Evolutionary conservation across 1,140 invertebrate genomes (phyloP), one percentile per base, ranked within the genome.

Genomic region (Lepidurus couesii): DNA sequence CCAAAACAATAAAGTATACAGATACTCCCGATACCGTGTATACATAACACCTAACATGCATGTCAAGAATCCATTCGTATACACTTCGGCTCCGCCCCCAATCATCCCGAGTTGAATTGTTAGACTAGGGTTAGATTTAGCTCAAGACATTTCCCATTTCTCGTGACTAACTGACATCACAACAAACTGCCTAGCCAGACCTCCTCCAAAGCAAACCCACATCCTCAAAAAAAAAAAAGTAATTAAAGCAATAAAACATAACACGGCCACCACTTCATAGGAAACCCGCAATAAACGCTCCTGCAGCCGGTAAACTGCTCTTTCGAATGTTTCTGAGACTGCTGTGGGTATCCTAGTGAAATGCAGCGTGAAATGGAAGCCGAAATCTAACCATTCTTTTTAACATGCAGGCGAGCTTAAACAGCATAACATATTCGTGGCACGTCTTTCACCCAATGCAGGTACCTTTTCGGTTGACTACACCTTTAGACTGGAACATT

Each of bases 381-480:
- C 16, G 13, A 21, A 65, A 65, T 65, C 53, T 65, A n/a, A 16
- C 53, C n/a, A 11, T 65, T 11, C 7, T 65, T 65, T 10, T 65
- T n/a, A 65, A 13, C 53, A 65, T 65, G 53, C 53, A 65, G 53
- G 53, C 53, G 53, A 34, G 3, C n/a, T 21, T 65, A 65, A 65
- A 65, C 16, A 65, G 53, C 53, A 21, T 13, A 65, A 65, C 53
- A 16, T 65, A 65, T 65, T 65, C 53, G 0, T 5, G 16, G 53
- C 53, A 65, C 53, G 53, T 65, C 53, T 16, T 65, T 16, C 21
- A 65, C 53, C 53, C 8, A 65, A 65, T 65, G 53, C 53, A 65
- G 53, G 53, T 65, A 65, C 53, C n/a, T 65, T 65, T 65, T 65
- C 53, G 53, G 53, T 65, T 65, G 53, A 65, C 16, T 65, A 65